Evolutionary conservation across 2,888 invertebrate genomes (phyloP).

Genomic region (Chloroclysta siterata): DNA sequence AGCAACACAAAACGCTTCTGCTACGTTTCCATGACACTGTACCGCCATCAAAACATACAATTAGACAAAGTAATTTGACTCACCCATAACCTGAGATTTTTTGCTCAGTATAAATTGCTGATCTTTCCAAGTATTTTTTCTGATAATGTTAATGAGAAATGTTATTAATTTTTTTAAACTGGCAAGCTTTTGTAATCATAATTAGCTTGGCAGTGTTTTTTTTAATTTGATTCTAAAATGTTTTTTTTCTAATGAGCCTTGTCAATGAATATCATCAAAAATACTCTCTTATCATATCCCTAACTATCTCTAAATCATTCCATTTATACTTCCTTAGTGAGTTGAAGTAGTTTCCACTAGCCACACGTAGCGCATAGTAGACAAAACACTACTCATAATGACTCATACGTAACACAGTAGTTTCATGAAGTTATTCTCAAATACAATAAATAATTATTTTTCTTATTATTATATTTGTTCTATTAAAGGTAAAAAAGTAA

Average conservation of each 20-base stretch:
- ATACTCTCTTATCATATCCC: slow-evolving; percentile 5
- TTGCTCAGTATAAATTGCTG: slow-evolving; percentile 7
- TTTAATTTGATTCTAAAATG: neutral
- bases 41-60: slow-evolving; percentile 22
- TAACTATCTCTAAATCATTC: slow-evolving; percentile 14
- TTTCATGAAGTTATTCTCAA: slow-evolving; percentile 40
- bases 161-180: neutral
- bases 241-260: neutral
- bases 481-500: neutral
- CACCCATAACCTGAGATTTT: slow-evolving; percentile 12
- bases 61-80: slow-evolving; percentile 26
- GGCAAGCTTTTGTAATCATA: neutral
- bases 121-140: slow-evolving; percentile 6
- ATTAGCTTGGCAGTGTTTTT: neutral
- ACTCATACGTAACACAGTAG: slow-evolving; percentile 29
- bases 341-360: slow-evolving; percentile 17
- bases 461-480: no score
- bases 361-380: slow-evolving; percentile 41
- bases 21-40: slow-evolving; percentile 27
- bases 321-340: slow-evolving; percentile 17
- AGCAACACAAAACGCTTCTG: slow-evolving; percentile 29
- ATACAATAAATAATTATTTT: no score
- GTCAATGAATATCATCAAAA: slow-evolving; percentile 8
- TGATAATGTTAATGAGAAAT: slow-evolving; percentile 1
- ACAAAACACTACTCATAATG: slow-evolving; percentile 38